phyloP scores from a whole-genome alignment of 2,888 invertebrate genomes.

The Ashinkailepas kermadecensis region DNA sequence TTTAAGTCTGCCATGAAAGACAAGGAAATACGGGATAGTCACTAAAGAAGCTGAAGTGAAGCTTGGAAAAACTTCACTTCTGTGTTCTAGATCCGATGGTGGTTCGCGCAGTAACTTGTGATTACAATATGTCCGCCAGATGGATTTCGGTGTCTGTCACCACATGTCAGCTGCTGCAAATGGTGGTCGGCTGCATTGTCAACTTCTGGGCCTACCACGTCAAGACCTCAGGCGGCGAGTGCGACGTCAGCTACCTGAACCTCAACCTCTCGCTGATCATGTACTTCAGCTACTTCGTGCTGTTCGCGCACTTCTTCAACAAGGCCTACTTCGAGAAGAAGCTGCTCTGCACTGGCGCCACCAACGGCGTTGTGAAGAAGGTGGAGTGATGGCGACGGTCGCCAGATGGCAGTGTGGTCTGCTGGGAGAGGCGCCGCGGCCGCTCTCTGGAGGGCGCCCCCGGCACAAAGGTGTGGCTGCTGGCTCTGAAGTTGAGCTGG shows the following conservation, averaged over 20 bases:
- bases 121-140: conserved; percentile 29
- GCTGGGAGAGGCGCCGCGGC: background rate
- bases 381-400: background rate
- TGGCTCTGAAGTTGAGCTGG: background rate
- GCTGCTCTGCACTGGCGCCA: background rate
- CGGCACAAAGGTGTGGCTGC: background rate
- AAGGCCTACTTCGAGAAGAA: background rate
- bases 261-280: conserved; percentile 82
- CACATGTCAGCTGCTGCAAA: conserved; percentile 78
- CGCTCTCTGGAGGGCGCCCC: too few relatives aligned
- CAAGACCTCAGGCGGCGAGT: conserved; percentile 57
- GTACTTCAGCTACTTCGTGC: conserved; percentile 88
- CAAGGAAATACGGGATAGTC: too few relatives aligned
- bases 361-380: conserved; percentile 5
- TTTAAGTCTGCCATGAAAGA: too few relatives aligned
- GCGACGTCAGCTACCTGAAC: conserved; percentile 75
- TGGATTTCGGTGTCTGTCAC: conserved; percentile 82
- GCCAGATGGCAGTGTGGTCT: background rate
- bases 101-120: too few relatives aligned
- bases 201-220: conserved; percentile 77
- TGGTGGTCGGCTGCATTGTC: conserved; percentile 87
- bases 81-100: too few relatives aligned
- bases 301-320: conserved; percentile 89
- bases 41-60: too few relatives aligned
- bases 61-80: too few relatives aligned